Conservation (phyloP, 1,140 invertebrate genomes). For the Grapholita molesta region DNA sequence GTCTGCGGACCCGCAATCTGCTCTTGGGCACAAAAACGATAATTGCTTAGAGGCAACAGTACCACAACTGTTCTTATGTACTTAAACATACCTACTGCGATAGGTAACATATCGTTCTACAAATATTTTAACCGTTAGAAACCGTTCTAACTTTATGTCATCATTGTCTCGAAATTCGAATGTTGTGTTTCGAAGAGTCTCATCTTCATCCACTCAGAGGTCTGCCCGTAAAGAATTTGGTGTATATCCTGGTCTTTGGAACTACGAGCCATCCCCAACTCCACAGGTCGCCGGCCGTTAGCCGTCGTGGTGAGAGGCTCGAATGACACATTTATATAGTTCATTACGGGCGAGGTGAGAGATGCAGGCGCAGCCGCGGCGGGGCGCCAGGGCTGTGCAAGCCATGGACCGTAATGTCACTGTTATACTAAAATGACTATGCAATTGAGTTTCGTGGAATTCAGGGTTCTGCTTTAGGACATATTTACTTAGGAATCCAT, state of each 20-base stretch:
- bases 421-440: background rate
- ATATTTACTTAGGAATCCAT: too few species aligned
- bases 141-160: too few species aligned
- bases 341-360: constrained; percentile 72
- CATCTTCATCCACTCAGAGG: too few species aligned
- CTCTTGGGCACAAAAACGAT: background rate
- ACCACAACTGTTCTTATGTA: background rate
- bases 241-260: background rate
- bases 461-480: background rate
- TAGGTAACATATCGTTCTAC: background rate
- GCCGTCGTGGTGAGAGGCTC: constrained; percentile 30
- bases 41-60: background rate
- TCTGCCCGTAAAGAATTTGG: too few species aligned
- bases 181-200: too few species aligned
- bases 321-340: constrained; percentile 73
- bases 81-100: background rate
- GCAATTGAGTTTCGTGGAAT: background rate
- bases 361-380: constrained; percentile 65
- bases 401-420: background rate
- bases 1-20: background rate
- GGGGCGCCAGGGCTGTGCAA: constrained; percentile 55
- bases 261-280: background rate
- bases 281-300: constrained; percentile 16
- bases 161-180: too few species aligned
- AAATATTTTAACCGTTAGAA: background rate